Evolutionary conservation across 2,113 vertebrate genomes (phyloP), one percentile per base, ranked within the genome.

Genomic region (Strix uralensis): DNA sequence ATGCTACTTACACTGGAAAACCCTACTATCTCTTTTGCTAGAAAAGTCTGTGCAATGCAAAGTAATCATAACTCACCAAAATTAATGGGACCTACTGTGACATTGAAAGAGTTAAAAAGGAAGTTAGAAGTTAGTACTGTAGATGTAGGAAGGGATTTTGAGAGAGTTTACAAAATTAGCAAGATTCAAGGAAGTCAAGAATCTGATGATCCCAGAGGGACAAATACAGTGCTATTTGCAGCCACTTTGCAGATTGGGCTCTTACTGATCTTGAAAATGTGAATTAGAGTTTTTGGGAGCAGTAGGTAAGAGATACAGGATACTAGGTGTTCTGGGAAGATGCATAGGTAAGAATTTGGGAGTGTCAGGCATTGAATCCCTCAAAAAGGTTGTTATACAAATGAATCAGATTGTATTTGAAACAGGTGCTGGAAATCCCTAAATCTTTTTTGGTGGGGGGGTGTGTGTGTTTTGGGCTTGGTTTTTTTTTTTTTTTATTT

Each of bases 401-500:
- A 77, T 49, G 2, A 69, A 32, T 65, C n/a, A 52, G 34, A 84
- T 87, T 15, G 5, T 57, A 15, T 74, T 72, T 66, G 34, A 81
- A 91, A 75, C 19, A 57, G 27, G 16, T 66, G 62, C 44, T 86
- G 25, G 66, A 90, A 94, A 75, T 51, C 13, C 15, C 38, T 62
- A 40, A 36, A 71, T 58, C 2, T 61, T 52, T 29, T 58, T 47
- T 9, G 8, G 46, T 4, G 46, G 2, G 3, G 4, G 0, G 8
- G 5, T 29, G 25, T 25, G 1, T 29, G 23, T 1, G 1, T 2
- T 15, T 15, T 55, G 18, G 21, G 10, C 9, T 32, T 21, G 32
- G 15, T 7, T 30, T 29, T 32, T 42, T 3, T n/a, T 21, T 10
- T 3, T 26, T 6, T 11, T 54, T 20, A 4, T 18, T 63, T 59